A percentile compares a stretch with the other conserved stretches of the same genome.
Conservation (phyloP, 2,113 vertebrate genomes). For the Neogale vison region DNA sequence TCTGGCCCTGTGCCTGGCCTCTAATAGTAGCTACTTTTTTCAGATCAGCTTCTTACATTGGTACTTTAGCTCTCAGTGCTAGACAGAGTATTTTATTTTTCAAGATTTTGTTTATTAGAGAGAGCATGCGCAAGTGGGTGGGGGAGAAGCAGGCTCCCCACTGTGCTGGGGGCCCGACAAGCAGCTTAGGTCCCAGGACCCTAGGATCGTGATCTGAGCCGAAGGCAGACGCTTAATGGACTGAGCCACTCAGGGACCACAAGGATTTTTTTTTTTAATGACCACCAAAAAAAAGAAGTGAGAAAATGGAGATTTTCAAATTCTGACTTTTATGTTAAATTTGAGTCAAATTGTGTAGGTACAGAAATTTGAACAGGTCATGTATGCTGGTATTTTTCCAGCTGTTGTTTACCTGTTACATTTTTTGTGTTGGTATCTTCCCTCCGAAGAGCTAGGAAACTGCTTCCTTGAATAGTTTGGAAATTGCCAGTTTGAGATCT, state of each 20-base stretch:
- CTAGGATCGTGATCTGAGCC: not conserved
- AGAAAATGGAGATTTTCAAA: not conserved
- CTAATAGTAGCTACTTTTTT: not conserved
- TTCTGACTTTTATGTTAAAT: constrained; percentile 9
- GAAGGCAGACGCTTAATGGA: not conserved
- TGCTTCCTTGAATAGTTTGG: not conserved
- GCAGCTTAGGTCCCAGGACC: no score
- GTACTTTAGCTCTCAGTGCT: constrained; percentile 2
- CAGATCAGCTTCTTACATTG: not conserved
- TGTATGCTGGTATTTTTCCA: not conserved
- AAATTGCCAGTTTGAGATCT: constrained; percentile 36
- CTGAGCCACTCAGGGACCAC: not conserved
- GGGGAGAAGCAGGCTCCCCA: no score
- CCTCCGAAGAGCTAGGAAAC: not conserved
- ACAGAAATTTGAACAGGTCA: not conserved
- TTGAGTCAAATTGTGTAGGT: not conserved
- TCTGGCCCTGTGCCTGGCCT: not conserved
- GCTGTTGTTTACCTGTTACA: not conserved
- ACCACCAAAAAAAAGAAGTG: not conserved
- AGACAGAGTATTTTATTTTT: not conserved
- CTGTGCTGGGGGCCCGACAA: no score
- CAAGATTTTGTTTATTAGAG: not conserved
- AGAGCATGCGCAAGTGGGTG: not conserved
- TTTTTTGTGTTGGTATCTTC: not conserved
- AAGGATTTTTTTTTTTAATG: not conserved